Evolutionary conservation across 1,140 invertebrate genomes (phyloP).

Genomic region (Diuraphis noxia): DNA sequence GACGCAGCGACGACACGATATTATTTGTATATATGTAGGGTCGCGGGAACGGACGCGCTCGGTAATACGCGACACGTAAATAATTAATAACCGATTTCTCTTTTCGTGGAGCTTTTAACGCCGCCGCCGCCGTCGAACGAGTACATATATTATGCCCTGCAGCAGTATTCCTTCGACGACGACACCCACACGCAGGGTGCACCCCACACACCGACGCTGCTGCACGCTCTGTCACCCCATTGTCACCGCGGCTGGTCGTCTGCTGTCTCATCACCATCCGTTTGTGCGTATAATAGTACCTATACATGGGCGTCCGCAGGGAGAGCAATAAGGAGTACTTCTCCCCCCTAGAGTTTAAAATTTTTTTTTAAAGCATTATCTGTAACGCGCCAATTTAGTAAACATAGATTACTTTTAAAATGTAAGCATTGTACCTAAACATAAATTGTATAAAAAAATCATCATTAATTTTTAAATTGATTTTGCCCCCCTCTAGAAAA

Average conservation of each 20-base stretch:
- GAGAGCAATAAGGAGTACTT: no score
- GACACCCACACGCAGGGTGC: not conserved
- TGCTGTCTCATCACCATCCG: no score
- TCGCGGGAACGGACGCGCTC: not conserved
- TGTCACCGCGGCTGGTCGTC: not conserved
- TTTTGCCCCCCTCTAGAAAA: no score
- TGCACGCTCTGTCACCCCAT: not conserved
- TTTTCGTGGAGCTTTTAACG: not conserved
- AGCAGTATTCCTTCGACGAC: not conserved
- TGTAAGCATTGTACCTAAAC: no score
- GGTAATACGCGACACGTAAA: constrained; percentile 11
- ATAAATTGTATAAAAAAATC: no score
- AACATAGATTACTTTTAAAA: no score
- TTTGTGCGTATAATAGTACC: not conserved
- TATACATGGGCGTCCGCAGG: no score
- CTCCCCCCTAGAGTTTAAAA: no score
- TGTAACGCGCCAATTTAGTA: no score
- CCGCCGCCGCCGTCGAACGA: no score
- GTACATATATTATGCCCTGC: not conserved
- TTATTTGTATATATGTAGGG: not conserved
- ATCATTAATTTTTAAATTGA: no score
- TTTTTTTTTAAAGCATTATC: no score
- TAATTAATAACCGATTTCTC: constrained; percentile 40
- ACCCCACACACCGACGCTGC: not conserved
- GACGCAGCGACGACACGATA: not conserved